phyloP scores from a whole-genome alignment of 2,888 invertebrate species.

The Diarsia mendica region DNA sequence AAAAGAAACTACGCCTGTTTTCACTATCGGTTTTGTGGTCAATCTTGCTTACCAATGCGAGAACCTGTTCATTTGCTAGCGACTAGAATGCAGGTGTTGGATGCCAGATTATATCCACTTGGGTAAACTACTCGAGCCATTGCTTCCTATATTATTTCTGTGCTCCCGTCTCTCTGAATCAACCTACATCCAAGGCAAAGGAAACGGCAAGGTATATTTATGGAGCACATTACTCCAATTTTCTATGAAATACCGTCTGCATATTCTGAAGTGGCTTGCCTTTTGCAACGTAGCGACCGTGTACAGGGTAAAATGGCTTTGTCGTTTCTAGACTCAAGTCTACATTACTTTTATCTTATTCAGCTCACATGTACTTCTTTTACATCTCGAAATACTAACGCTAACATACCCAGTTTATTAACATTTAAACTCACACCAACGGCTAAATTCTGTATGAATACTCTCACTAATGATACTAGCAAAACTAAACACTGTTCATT shows the following conservation, averaged over 20 bases:
- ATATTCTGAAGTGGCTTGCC: constrained; percentile 17
- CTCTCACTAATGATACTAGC: constrained; percentile 9
- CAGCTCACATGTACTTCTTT: not conserved
- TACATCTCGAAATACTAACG: not conserved
- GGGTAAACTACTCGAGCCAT: constrained; percentile 3
- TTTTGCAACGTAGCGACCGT: constrained; percentile 3
- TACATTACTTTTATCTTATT: not conserved
- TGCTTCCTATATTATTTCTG: constrained; percentile 29
- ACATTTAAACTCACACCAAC: constrained; percentile 2
- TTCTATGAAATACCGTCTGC: constrained; percentile 26
- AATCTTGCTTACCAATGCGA: constrained; percentile 61
- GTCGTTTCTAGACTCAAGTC: constrained; percentile 7
- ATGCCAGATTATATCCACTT: constrained; percentile 29
- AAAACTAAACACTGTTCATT: constrained; percentile 42
- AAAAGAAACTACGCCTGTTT: constrained; percentile 74
- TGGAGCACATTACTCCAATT: constrained; percentile 25
- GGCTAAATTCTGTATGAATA: constrained; percentile 10
- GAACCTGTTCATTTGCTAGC: constrained; percentile 61
- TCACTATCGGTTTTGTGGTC: constrained; percentile 76
- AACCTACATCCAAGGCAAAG: constrained; percentile 33
- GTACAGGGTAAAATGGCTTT: not conserved
- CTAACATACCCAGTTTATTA: not conserved
- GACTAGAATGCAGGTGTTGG: constrained; percentile 44
- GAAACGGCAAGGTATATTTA: constrained; percentile 36
- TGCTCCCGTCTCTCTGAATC: constrained; percentile 10